Base-by-base conservation (phyloP, 2,113 vertebrate species). In the Polypterus bichir region DNA sequence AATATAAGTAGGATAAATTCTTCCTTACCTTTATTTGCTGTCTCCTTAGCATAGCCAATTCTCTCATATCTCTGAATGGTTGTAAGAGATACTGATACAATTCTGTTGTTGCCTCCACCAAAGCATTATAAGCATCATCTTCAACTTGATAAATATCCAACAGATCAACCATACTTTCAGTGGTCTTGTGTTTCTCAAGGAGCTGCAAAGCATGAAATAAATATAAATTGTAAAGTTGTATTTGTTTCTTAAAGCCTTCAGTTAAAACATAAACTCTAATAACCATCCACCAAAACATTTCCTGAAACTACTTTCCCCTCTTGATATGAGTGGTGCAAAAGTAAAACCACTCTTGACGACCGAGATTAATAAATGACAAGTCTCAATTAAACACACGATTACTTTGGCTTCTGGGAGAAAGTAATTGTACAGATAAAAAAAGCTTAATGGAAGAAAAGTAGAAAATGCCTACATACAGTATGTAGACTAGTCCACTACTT, bases 11-110 rank as follows among this genome's bases (percentile, higher is more conserved):
- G 53, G 11, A 10, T 54, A 6, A 9, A 5, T 59, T 46, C 4
- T 47, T 27, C 54, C 4, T 65, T 84, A 99, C 96, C 93, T 98
- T 97, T 79, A 99, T 98, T 81, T 97, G 96, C 74, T 99, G 96
- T 71, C 93, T 83, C 65, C 92, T 82, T 61, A 99, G 76, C 92
- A 96, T 98, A 0, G 95, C 94, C 63, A 99, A 84, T 56, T 98
- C 96, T 64, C 96, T 83, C 93, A 99, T 97, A 82, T 99, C 95
- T 76, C 95, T 82, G 77, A 98, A 99, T 1, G 96, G 96, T 71
- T 98, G 96, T 3, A 99, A 83, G 69, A 99, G 80, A 70, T 95
- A 99, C 78, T 99, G 94, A 73, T 97, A 98, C 7, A 99, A 88
- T 72, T 95, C 91, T 0, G 87, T 97, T 1, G 92, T 95, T 0